These are phyloP conservation scores for Rhaphigaster nebulosa DNA, from an alignment of 2,888 invertebrate genomes.

Conservation along the genomic window DNA sequence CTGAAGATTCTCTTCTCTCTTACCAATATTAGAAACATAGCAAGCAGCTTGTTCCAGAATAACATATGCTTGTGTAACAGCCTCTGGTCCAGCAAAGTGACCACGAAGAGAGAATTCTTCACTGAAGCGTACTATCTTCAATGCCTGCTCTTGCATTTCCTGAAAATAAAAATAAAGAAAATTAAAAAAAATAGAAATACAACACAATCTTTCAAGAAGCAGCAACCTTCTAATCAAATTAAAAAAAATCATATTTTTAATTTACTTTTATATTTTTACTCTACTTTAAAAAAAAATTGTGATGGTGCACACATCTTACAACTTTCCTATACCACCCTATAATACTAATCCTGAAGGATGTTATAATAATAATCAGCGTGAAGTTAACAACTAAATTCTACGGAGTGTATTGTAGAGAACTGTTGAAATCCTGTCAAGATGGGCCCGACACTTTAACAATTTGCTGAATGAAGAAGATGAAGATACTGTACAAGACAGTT, in stretches of 20 bases:
- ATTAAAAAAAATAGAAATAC: not conserved
- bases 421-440: too few relatives aligned
- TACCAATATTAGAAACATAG: constrained; percentile 80
- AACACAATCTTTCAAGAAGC: not conserved
- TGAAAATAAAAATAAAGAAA: constrained; percentile 65
- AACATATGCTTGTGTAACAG: constrained; percentile 77
- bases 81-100: constrained; percentile 79
- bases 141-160: constrained; percentile 80
- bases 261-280: too few relatives aligned
- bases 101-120: constrained; percentile 81
- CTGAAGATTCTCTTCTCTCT: constrained; percentile 77
- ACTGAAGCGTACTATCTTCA: constrained; percentile 83
- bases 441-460: too few relatives aligned
- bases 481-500: too few relatives aligned
- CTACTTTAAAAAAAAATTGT: too few relatives aligned
- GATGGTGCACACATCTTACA: too few relatives aligned
- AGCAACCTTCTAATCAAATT: not conserved
- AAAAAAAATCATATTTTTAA: not conserved
- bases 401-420: too few relatives aligned
- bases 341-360: too few relatives aligned
- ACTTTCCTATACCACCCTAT: too few relatives aligned
- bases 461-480: too few relatives aligned
- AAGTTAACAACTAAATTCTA: too few relatives aligned
- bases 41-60: constrained; percentile 78
- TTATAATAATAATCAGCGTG: too few relatives aligned